Conservation (phyloP, 1,140 invertebrate genomes). For the Listronotus bonariensis region DNA sequence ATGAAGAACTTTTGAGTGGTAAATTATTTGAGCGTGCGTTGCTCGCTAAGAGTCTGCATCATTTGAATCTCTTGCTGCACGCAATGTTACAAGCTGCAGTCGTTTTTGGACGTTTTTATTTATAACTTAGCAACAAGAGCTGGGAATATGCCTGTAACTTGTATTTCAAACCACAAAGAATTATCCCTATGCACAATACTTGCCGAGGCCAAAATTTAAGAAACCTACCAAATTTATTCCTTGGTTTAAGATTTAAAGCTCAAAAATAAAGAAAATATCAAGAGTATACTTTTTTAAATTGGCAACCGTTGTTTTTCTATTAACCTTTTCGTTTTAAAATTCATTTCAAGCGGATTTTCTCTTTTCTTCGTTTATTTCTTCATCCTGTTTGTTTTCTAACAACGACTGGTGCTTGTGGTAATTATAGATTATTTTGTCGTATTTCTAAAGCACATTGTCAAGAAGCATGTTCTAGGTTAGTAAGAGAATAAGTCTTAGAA, state of each 20-base stretch:
- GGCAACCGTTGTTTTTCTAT: constrained; percentile 31
- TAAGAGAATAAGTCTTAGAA: constrained; percentile 59
- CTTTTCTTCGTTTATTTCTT: constrained; percentile 91
- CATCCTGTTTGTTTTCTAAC: constrained; percentile 85
- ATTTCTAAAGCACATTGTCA: constrained; percentile 70
- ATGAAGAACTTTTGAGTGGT: constrained; percentile 43
- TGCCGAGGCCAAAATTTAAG: constrained; percentile 34
- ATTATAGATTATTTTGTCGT: constrained; percentile 67
- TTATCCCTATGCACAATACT: constrained; percentile 49
- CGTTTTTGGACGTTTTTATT: constrained; percentile 37
- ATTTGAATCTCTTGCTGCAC: constrained; percentile 39
- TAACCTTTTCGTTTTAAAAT: constrained; percentile 80
- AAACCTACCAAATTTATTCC: constrained; percentile 2
- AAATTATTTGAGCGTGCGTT: constrained; percentile 42
- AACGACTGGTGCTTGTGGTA: constrained; percentile 85
- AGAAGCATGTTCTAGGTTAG: constrained; percentile 72
- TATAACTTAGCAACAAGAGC: constrained; percentile 44
- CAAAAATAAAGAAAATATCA: too few relatives aligned
- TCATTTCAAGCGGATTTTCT: constrained; percentile 93
- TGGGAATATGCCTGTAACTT: constrained; percentile 49
- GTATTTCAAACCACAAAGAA: constrained; percentile 44
- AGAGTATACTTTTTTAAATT: too few relatives aligned
- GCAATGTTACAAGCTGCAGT: constrained; percentile 40
- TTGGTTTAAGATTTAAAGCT: too few relatives aligned
- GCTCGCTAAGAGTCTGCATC: constrained; percentile 36